Evolutionary conservation across 35 echinoderm and acorn worm species (phyloP).

Genomic region (Eucidaris tribuloides): DNA sequence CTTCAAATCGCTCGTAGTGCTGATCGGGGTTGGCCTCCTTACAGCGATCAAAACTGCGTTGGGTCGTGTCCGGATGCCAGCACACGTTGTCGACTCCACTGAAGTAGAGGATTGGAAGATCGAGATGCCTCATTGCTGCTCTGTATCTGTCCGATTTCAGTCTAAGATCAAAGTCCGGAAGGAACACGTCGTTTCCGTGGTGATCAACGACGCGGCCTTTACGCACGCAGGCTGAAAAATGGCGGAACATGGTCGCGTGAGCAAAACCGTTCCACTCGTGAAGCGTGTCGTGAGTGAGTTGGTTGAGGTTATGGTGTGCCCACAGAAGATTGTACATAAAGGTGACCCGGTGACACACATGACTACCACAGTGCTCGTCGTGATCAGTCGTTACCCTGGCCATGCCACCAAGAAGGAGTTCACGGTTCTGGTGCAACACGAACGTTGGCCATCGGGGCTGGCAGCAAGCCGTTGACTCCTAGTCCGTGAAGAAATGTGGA

Average conservation of each 20-base stretch:
- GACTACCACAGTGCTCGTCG: slow-evolving; percentile 60
- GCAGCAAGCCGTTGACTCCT: slow-evolving; percentile 55
- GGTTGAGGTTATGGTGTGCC: slow-evolving; percentile 57
- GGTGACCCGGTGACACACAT: slow-evolving; percentile 64
- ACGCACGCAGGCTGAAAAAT: slow-evolving; percentile 39
- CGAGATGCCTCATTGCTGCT: slow-evolving; percentile 25
- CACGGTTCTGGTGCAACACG: slow-evolving; percentile 41
- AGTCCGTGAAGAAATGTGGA: slow-evolving; percentile 60
- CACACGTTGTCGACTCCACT: slow-evolving; percentile 65
- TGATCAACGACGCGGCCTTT: slow-evolving; percentile 57
- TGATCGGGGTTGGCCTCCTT: slow-evolving; percentile 58
- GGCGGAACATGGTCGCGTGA: slow-evolving; percentile 31
- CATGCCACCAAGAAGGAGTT: slow-evolving; percentile 26
- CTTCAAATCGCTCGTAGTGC: slow-evolving; percentile 51
- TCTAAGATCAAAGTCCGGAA: slow-evolving; percentile 38
- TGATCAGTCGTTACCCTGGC: slow-evolving; percentile 46
- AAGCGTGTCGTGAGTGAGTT: slow-evolving; percentile 62
- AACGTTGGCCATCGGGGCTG: not conserved
- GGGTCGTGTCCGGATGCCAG: slow-evolving; percentile 52
- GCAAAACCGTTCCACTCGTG: slow-evolving; percentile 60
- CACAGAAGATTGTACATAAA: slow-evolving; percentile 67
- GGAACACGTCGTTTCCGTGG: slow-evolving; percentile 45
- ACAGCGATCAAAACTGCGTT: slow-evolving; percentile 7
- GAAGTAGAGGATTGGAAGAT: slow-evolving; percentile 64
- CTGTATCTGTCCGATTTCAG: slow-evolving; percentile 39